A percentile compares a stretch with the other conserved stretches of the same genome.
Conservation (phyloP, 2,797 vertebrate genomes). For the Lerista edwardsae region DNA sequence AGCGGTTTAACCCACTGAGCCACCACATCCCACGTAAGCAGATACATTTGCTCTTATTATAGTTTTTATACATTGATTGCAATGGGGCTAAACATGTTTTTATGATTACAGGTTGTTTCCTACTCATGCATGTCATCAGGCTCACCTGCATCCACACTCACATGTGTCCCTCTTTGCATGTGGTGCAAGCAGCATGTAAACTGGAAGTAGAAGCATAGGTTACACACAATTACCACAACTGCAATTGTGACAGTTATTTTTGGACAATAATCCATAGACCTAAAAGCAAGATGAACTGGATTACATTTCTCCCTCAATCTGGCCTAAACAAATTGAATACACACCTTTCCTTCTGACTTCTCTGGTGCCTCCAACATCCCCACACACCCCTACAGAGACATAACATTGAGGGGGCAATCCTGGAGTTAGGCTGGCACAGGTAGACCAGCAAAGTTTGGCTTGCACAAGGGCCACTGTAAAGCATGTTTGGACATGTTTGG, state of each 20-base stretch:
- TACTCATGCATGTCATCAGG: too few species aligned
- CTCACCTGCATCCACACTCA: neutral
- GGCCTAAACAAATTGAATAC: too few species aligned
- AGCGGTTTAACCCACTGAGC: too few species aligned
- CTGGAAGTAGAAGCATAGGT: neutral
- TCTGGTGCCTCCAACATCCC: too few species aligned
- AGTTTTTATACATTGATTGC: neutral
- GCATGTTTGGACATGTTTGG: too few species aligned
- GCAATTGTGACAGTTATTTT: neutral
- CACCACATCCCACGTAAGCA: neutral
- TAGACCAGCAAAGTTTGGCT: too few species aligned
- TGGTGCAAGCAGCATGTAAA: neutral
- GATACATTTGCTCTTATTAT: neutral
- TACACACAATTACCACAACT: neutral
- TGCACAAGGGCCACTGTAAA: too few species aligned
- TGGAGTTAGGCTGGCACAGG: too few species aligned
- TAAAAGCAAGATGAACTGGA: neutral
- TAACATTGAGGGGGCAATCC: too few species aligned
- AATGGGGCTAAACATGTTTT: neutral
- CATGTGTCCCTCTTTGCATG: neutral
- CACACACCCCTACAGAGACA: too few species aligned
- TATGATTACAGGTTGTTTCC: neutral
- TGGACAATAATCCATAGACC: neutral
- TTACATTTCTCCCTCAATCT: too few species aligned
- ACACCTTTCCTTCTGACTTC: too few species aligned